Evolutionary conservation across 2,888 invertebrate genomes (phyloP).

Genomic region (Shargacucullia verbasci): DNA sequence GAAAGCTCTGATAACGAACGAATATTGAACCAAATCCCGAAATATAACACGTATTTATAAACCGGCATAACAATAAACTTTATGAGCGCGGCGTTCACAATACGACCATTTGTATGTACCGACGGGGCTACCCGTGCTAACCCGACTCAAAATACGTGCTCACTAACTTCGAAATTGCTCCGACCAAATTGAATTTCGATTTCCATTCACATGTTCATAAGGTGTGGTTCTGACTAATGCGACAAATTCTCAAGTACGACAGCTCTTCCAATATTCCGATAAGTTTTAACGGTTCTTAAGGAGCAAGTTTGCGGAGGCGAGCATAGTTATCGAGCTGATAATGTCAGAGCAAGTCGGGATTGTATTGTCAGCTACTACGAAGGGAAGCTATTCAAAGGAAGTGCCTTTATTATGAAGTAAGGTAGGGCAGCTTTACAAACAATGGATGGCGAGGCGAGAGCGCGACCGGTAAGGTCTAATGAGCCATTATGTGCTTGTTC

Average conservation of each 20-base stretch:
- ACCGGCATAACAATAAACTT: constrained; percentile 38
- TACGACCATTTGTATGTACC: constrained; percentile 34
- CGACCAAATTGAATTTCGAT: constrained; percentile 64
- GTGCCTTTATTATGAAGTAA: constrained; percentile 80
- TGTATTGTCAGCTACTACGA: constrained; percentile 69
- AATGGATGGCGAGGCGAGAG: constrained; percentile 75
- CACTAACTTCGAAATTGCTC: constrained; percentile 52
- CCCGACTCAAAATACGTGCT: constrained; percentile 28
- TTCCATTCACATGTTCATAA: constrained; percentile 66
- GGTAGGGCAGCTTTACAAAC: constrained; percentile 76
- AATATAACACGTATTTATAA: constrained; percentile 29
- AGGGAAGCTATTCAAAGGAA: constrained; percentile 73
- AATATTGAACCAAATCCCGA: neutral
- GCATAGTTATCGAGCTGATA: constrained; percentile 66
- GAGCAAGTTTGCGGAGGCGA: constrained; percentile 52
- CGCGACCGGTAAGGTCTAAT: constrained; percentile 80
- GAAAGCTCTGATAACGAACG: no score
- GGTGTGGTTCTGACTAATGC: constrained; percentile 72
- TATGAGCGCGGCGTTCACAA: constrained; percentile 35
- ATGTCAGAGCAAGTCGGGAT: constrained; percentile 60
- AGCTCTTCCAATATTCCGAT: constrained; percentile 59
- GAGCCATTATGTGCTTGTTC: constrained; percentile 80
- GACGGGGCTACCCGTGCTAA: constrained; percentile 4
- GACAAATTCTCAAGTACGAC: constrained; percentile 68
- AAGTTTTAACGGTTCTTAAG: constrained; percentile 66